Base-by-base conservation (phyloP, 2,888 invertebrate species). In the Ophion slaviceki region DNA sequence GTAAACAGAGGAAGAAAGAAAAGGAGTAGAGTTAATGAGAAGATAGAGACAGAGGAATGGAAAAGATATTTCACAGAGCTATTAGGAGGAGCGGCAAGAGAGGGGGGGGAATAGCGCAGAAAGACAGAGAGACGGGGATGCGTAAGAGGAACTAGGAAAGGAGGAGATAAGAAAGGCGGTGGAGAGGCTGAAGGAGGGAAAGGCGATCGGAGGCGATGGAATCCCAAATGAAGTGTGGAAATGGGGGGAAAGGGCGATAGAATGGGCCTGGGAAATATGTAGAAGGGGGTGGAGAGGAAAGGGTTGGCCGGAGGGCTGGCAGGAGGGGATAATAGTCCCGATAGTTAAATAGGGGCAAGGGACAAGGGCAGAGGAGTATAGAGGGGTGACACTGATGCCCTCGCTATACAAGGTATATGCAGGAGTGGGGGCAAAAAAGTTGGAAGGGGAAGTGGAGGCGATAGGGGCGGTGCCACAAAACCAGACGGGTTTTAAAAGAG, bases 351-450 rank as follows among this genome's bases (percentile, higher is more conserved):
- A 40, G 7, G 40, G 40, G 40, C 40, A 40, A 40, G 40, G 40
- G 40, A 40, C 6, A 40, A 66, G 40, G 11, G 71, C 64, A 4
- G 64, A 57, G 14, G 80, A 87, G 11, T 82, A 87, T 53, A 87
- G 80, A 20, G 82, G 82, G 3, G 71, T 82, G 17, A 78, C 84
- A 24, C 20, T 87, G 2, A 77, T 82, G 78, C 28, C 72, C 14
- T 11, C 78, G 14, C 45, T 24, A 14, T 87, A 82, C 17, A 83
- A 78, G 53, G 61, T 80, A 47, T 81, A 81, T 10, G 40, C 81
- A 28, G 20, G 53, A 17, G 17, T 80, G 3, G 7, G 70, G 24
- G n/a, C 14, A 7, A 36, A 47, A 4, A 80, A 71, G 36, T 2
- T 64, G 17, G 45, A 72, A 57, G 14, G 59, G 11, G 61, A 67